Base-by-base conservation (phyloP, 2,797 vertebrate species). In the Tragelaphus oryx region DNA sequence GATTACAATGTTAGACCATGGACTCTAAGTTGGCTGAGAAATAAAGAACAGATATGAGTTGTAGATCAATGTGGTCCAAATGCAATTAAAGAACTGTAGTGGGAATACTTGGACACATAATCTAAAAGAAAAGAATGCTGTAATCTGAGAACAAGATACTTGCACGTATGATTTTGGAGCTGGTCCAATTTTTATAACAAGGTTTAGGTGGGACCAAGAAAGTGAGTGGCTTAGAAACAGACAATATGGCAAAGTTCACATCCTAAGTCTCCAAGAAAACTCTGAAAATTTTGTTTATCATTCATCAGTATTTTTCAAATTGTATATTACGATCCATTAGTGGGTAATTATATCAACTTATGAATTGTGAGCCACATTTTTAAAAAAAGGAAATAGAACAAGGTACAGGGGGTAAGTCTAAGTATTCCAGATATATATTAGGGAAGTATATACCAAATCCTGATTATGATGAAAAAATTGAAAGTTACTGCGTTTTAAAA, bases 1-100 rank as follows among this genome's bases (percentile, higher is more conserved):
- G 81, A 94, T 89, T 87, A 76, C 4, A 57, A 48, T 81, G n/a
- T 50, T 81, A 54, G 26, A 85, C 22, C 44, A 68, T 37, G 44
- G 37, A 68, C 79, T 75, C 85, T 54, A 71, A 33, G 9, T 52
- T 95, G 94, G 85, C 85, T 55, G 71, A 95, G 68, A 94, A 79
- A 93, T 68, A 94, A 78, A 92, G 33, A 89, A 84, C 22, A 94
- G 54, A 81, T 26, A 62, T 48, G 48, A 93, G 52, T 26, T 91
- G 78, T 65, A 94, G 93, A 91, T 93, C 59, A 96, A 4, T 93
- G 80, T 89, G 33, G 48, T 92, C 37, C 83, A 84, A 94, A 86
- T 76, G 28, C 85, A 95, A 96, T 84, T 83, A 75, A 83, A 89
- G 50, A 89, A 79, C 18, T 80, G n/a, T 50, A 93, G 55, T 71